These are phyloP conservation scores for Thinocorus orbignyianus DNA, from an alignment of 2,113 vertebrate species.

Conservation along the genomic window DNA sequence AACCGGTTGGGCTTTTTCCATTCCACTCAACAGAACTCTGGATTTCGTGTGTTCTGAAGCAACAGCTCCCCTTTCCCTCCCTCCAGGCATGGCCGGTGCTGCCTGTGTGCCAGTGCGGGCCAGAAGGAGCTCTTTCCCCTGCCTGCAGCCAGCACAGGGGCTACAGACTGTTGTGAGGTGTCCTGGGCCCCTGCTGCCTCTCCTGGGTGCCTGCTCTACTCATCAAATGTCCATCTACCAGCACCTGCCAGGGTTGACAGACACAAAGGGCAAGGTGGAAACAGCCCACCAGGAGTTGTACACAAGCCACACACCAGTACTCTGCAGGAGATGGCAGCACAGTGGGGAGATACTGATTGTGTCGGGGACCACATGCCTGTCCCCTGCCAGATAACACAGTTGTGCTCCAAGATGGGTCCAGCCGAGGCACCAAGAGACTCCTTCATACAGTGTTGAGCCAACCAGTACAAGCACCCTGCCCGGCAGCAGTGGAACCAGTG, in stretches of 20 bases:
- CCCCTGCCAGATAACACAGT: rapidly evolving
- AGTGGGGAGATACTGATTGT: not conserved
- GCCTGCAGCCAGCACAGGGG: not conserved
- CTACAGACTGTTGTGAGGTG: not conserved
- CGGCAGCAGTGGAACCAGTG: rapidly evolving
- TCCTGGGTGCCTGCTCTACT: not conserved
- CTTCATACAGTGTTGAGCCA: not conserved
- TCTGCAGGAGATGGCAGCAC: not conserved
- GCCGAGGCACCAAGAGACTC: not conserved
- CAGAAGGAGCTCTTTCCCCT: not conserved
- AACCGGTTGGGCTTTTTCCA: not conserved
- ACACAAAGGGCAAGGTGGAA: not conserved
- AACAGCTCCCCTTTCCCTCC: not conserved
- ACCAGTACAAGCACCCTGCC: not conserved
- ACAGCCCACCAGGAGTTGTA: not conserved
- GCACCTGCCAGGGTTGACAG: not conserved
- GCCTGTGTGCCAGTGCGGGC: not conserved
- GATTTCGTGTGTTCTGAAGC: not conserved
- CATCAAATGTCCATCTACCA: not conserved
- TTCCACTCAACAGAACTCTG: not conserved
- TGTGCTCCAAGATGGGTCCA: not conserved
- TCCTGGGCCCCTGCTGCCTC: not conserved
- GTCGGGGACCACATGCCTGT: not conserved
- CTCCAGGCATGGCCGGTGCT: rapidly evolving
- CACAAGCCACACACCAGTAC: not conserved